Percentiles rank a stretch among this genome's conserved stretches.
Conservation (phyloP, 1,140 invertebrate species). For the Pygmarrhopalites habei region DNA sequence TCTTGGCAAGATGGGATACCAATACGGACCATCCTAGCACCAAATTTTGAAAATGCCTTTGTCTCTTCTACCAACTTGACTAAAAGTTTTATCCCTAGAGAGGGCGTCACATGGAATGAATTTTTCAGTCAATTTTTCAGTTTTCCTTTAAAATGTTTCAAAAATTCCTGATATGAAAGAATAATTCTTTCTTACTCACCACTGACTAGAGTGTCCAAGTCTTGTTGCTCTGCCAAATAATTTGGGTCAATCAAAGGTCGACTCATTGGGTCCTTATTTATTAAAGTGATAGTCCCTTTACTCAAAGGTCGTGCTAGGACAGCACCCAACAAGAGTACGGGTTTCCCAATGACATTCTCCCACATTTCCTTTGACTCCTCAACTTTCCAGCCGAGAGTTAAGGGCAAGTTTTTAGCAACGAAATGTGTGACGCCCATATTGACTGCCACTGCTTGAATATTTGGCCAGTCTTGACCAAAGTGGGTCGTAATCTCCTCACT, state of each 20-base stretch:
- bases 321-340: conserved; percentile 7
- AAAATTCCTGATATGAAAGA: not conserved
- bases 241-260: conserved; percentile 38
- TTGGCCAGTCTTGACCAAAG: conserved; percentile 28
- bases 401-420: not conserved
- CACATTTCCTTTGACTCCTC: not conserved
- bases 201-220: conserved; percentile 27
- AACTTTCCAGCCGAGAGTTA: not conserved
- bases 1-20: conserved; percentile 66
- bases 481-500: conserved; percentile 9
- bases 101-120: not conserved
- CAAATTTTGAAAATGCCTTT: conserved; percentile 12
- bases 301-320: conserved; percentile 37
- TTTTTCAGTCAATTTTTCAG: not conserved
- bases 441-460: conserved; percentile 22
- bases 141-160: not conserved
- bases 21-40: not conserved
- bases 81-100: conserved; percentile 1
- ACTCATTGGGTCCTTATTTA: conserved; percentile 26
- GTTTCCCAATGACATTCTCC: not conserved
- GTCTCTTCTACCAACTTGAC: conserved; percentile 18
- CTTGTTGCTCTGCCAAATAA: conserved; percentile 39
- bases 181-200: not conserved
- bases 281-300: conserved; percentile 32
- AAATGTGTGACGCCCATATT: conserved; percentile 11